Conservation (phyloP, 2,113 vertebrate genomes). For the Hemichromis elongatus region DNA sequence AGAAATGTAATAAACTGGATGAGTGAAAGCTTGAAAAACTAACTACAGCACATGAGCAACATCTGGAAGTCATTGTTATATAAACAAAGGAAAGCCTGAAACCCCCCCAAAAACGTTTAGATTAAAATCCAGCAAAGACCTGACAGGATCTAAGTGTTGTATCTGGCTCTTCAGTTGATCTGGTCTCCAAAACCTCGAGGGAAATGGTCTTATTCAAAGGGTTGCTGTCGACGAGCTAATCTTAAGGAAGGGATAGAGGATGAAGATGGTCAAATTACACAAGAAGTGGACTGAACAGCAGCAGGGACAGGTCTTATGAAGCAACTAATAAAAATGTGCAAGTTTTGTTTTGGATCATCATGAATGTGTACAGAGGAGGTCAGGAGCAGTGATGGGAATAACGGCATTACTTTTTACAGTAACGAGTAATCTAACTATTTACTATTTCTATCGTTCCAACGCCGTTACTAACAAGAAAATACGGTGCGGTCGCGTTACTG, state of each 20-base stretch:
- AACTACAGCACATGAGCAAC: rapidly evolving
- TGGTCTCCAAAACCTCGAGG: neutral
- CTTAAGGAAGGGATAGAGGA: neutral
- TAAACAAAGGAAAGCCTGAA: neutral
- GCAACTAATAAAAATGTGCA: rapidly evolving
- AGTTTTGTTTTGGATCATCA: neutral
- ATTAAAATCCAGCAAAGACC: neutral
- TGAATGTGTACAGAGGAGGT: neutral
- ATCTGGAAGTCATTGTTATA: neutral
- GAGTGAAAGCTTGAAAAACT: neutral
- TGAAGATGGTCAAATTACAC: rapidly evolving
- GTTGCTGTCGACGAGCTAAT: neutral
- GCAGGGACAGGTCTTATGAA: neutral
- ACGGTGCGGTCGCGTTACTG: no score
- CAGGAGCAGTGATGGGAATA: no score
- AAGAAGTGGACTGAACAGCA: neutral
- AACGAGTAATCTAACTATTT: no score
- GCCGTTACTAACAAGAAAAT: no score
- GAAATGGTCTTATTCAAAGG: neutral
- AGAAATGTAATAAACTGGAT: neutral
- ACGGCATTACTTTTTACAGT: no score
- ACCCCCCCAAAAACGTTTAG: neutral
- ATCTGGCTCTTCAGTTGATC: neutral
- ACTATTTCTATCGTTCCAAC: no score
- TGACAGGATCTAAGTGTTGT: neutral